Percentiles rank a stretch among this genome's conserved stretches.
Evolutionary conservation across 2,797 vertebrate genomes (phyloP).

Genomic region (Alectoris magna): DNA sequence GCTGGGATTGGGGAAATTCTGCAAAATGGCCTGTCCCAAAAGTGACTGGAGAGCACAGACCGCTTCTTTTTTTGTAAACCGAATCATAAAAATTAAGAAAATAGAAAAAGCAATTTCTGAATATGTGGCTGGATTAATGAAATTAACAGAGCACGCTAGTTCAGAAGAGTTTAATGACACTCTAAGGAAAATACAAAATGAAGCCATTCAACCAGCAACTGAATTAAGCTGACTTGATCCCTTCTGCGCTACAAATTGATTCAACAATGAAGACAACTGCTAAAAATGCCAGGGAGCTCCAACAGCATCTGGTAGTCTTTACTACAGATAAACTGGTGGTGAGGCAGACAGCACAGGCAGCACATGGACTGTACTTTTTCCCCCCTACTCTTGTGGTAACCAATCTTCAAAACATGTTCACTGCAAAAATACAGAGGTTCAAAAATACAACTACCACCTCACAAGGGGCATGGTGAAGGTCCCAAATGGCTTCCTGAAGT

Average conservation of each 20-base stretch:
- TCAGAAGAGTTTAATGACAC: constrained; percentile 13
- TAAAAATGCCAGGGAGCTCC: constrained; percentile 11
- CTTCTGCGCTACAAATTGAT: constrained; percentile 37
- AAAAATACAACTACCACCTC: neutral
- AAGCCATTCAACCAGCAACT: neutral
- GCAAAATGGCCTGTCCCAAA: neutral
- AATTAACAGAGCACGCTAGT: constrained; percentile 43
- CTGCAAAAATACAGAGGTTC: neutral
- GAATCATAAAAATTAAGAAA: constrained; percentile 1
- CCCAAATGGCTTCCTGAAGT: neutral
- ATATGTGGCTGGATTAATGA: constrained; percentile 42
- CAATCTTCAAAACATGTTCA: neutral
- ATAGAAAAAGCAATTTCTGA: neutral
- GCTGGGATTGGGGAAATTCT: constrained; percentile 50
- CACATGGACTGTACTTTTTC: neutral
- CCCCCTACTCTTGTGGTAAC: neutral
- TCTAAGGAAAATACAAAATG: constrained; percentile 14
- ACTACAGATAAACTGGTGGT: constrained; percentile 13
- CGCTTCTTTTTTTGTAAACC: neutral
- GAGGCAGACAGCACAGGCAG: neutral
- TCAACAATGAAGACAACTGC: neutral
- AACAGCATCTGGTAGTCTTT: constrained; percentile 37
- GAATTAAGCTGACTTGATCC: constrained; percentile 34
- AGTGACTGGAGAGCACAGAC: neutral
- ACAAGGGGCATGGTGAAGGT: neutral